Base-by-base conservation (phyloP, 2,113 vertebrate genomes). In the Muntiacus muntjak region DNA sequence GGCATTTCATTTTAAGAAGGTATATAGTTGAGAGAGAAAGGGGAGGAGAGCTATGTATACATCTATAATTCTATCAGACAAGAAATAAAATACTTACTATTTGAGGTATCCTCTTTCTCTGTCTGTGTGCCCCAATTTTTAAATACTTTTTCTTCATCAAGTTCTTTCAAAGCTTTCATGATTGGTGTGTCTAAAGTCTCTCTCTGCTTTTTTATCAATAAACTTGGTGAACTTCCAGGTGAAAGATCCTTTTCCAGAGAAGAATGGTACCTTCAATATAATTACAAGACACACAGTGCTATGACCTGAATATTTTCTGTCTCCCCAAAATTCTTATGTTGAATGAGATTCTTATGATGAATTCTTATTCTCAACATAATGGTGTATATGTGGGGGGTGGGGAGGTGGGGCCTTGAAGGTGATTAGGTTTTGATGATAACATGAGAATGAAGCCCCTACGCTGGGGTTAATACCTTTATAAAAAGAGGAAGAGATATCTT, bases 81-180 rank as follows among this genome's bases (percentile, higher is more conserved):
- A 2, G 0, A 15, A 92, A 76, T 87, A 82, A 58, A 96, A 98
- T 25, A 94, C 92, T 98, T 99, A 99, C 99, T 99, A 74, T 95
- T 54, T 89, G 98, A 94, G 21, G 97, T 23, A 4, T 98, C 98
- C 43, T 99, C 99, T 97, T 99, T 99, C 54, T 99, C 98, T 76
- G 99, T 98, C 97, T 99, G 98, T 85, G 99, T 98, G 97, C 99
- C 98, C 99, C 99, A 99, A 45, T 99, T 99, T 98, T 99, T 99
- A 19, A 99, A 99, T 26, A 99, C 98, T 98, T 98, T 99, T 98
- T 99, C 99, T 98, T 99, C 99, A 98, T 99, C 99, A 92, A 99
- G 99, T 98, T 99, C 99, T 93, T 99, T 99, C 89, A 99, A 98
- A 43, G 99, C 99, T 98, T 99, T 99, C 98, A 99, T 99, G 97